Conservation (phyloP, 1,140 invertebrate species). For the Drosophila burlai region DNA sequence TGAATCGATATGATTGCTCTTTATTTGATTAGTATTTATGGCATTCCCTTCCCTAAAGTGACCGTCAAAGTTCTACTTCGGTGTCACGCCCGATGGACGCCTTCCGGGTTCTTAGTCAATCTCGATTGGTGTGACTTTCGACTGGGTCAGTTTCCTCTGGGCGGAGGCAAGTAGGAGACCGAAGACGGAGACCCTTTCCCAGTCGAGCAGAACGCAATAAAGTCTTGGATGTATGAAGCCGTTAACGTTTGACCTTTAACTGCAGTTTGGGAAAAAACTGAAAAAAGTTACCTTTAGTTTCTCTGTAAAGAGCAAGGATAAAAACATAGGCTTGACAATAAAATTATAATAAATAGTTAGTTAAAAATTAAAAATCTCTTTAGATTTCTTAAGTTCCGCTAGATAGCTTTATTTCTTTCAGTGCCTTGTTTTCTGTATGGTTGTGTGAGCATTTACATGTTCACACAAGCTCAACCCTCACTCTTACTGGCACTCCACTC, state of each 20-base stretch:
- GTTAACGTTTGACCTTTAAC: constrained; percentile 21
- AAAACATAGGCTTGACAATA: too few relatives aligned
- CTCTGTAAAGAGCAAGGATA: too few relatives aligned
- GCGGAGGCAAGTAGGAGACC: background rate
- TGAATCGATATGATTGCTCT: constrained; percentile 18
- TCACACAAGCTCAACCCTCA: constrained; percentile 21
- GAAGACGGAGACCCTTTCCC: constrained; percentile 8
- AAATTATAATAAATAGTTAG: too few relatives aligned
- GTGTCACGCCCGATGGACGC: constrained; percentile 14
- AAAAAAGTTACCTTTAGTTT: too few relatives aligned
- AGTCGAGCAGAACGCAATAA: constrained; percentile 25
- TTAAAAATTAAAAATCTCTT: too few relatives aligned
- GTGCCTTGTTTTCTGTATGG: constrained; percentile 3
- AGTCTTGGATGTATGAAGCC: constrained; percentile 24
- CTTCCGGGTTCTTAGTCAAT: constrained; percentile 18
- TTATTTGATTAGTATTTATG: constrained; percentile 27
- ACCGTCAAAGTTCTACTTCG: constrained; percentile 1
- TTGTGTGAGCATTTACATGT: constrained; percentile 36
- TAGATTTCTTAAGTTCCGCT: too few relatives aligned
- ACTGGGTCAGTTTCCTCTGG: background rate
- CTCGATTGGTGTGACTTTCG: constrained; percentile 26
- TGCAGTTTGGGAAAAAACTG: background rate
- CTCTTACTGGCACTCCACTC: background rate
- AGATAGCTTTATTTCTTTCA: background rate
- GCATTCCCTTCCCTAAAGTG: background rate